phyloP scores from a whole-genome alignment of 2,797 vertebrate genomes.

The Fistularia tabacaria region DNA sequence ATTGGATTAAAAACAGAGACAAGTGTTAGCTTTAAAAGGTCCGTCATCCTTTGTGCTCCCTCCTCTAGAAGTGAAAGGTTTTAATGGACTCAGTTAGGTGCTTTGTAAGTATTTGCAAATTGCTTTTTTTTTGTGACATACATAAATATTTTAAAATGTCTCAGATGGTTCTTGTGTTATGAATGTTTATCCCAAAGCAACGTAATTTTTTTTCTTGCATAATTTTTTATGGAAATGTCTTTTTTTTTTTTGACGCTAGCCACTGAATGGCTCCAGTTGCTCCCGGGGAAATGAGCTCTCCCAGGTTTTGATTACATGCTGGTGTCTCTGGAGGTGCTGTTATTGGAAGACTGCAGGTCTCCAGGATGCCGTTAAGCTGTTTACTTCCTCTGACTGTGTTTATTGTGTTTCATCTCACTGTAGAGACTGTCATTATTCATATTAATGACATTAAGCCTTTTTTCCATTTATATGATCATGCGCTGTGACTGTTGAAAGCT shows the following conservation, averaged over 20 bases:
- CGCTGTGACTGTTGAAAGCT: conserved; percentile 4
- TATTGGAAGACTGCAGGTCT: conserved; percentile 5
- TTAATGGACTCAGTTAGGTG: too few species aligned
- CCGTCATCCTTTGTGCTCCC: too few species aligned
- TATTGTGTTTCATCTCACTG: conserved; percentile 14
- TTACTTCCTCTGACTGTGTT: conserved; percentile 22
- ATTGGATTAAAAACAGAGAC: too few species aligned
- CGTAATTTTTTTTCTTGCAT: conserved; percentile 1
- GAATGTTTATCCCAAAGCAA: too few species aligned
- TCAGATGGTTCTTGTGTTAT: not conserved
- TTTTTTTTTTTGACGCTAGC: conserved; percentile 3
- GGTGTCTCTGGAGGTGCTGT: conserved; percentile 5
- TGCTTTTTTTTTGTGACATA: too few species aligned
- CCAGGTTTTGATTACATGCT: conserved; percentile 3
- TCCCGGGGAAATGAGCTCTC: conserved; percentile 12
- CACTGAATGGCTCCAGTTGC: conserved; percentile 9
- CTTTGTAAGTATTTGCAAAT: too few species aligned
- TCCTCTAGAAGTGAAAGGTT: too few species aligned
- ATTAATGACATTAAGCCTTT: conserved; percentile 29
- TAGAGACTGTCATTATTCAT: conserved; percentile 17
- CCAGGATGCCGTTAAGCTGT: conserved; percentile 33
- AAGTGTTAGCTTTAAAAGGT: too few species aligned
- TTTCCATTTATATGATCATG: conserved; percentile 10
- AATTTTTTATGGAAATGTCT: not conserved
- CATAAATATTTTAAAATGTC: not conserved